A percentile compares a stretch with the other conserved stretches of the same genome.
These are phyloP conservation scores for Morelia viridis DNA, from an alignment of 2,797 vertebrate genomes.

Conservation along the genomic window DNA sequence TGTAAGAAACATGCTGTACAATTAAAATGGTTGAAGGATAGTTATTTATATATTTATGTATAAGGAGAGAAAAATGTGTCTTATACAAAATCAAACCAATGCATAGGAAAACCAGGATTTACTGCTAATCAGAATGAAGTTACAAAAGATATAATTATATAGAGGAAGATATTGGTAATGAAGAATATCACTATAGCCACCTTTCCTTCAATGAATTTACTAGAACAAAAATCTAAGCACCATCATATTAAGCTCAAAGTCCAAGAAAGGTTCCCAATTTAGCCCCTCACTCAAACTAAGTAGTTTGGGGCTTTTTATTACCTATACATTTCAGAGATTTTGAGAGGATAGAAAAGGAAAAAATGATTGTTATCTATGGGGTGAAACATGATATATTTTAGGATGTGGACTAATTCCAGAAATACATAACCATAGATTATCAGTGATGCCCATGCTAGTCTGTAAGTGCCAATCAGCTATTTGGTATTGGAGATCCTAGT, in stretches of 20 bases:
- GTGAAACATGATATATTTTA: background rate
- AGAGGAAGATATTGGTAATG: background rate
- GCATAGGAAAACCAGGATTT: background rate
- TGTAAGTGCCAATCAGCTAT: background rate
- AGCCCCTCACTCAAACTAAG: background rate
- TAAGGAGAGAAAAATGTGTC: background rate
- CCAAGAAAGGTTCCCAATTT: background rate
- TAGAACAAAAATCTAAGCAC: background rate
- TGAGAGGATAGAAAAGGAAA: background rate
- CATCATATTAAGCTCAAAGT: background rate
- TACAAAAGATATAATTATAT: background rate
- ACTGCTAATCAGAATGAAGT: background rate
- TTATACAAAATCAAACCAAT: constrained; percentile 22
- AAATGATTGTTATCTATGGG: background rate
- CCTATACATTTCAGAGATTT: background rate
- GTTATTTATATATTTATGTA: background rate
- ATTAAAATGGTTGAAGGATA: background rate
- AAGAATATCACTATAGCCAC: background rate
- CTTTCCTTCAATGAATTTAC: background rate
- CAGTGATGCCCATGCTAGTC: background rate
- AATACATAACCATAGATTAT: background rate
- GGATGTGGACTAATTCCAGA: background rate
- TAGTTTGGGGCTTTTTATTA: background rate
- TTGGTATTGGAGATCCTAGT: background rate
- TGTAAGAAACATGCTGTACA: constrained; percentile 26